phyloP scores from a whole-genome alignment of 2,113 vertebrate species.

The Cyphomyrus discorhynchus region DNA sequence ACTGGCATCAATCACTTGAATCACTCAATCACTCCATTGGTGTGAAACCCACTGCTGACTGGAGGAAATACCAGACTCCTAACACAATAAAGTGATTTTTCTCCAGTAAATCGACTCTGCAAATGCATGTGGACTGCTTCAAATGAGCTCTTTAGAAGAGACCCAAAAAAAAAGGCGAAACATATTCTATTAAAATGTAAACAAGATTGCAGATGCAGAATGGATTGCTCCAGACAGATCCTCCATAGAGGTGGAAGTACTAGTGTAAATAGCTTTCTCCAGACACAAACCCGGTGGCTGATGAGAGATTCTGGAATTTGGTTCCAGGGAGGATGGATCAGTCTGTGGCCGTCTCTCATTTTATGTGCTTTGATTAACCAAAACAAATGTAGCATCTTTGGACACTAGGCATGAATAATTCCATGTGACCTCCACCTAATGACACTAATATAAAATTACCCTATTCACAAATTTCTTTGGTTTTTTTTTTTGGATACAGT shows the following conservation, averaged over 20 bases:
- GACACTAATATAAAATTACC: not conserved
- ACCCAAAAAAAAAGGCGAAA: not conserved
- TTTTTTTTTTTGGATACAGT: not conserved
- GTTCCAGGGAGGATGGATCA: not conserved
- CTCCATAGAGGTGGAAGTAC: not conserved
- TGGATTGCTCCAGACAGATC: not conserved
- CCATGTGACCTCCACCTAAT: not conserved
- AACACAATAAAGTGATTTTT: not conserved
- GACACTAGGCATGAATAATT: not conserved
- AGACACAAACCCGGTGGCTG: not conserved
- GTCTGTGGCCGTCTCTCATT: not conserved
- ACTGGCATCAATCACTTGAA: not conserved
- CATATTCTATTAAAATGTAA: slow-evolving; percentile 40
- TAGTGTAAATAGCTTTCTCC: not conserved
- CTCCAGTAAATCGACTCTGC: slow-evolving; percentile 12
- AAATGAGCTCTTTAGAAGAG: not conserved
- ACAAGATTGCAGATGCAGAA: slow-evolving; percentile 26
- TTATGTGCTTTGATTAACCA: slow-evolving; percentile 11
- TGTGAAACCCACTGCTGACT: not conserved
- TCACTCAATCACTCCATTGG: not conserved
- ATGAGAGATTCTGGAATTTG: not conserved
- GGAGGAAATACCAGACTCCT: not conserved
- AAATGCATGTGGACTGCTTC: slow-evolving; percentile 1
- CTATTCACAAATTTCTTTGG: not conserved
- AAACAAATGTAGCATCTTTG: not conserved